phyloP scores from a whole-genome alignment of 2,888 invertebrate genomes.

The Agriopis leucophaearia region DNA sequence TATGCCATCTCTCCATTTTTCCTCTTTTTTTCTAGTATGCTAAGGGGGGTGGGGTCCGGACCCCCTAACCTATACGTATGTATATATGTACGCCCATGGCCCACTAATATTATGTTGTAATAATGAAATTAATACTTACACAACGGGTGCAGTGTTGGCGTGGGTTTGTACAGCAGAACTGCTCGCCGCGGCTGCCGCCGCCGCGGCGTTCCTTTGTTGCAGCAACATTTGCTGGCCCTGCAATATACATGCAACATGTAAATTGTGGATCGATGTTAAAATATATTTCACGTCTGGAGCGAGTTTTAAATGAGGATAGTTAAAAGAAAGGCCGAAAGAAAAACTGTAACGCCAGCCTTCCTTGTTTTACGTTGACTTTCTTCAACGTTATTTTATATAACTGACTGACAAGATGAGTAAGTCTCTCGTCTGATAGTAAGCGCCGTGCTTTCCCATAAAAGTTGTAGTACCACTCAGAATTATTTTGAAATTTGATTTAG shows the following conservation, averaged over 20 bases:
- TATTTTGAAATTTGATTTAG: not conserved
- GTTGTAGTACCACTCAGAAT: not conserved
- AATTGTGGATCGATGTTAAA: not conserved
- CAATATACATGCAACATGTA: slow-evolving; percentile 11
- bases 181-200: slow-evolving; percentile 60
- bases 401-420: not conserved
- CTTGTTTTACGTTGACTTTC: slow-evolving; percentile 4
- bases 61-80: too few species aligned
- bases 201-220: slow-evolving; percentile 65
- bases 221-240: slow-evolving; percentile 78
- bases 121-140: slow-evolving; percentile 63
- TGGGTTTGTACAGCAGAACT: slow-evolving; percentile 70
- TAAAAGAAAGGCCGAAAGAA: slow-evolving; percentile 14
- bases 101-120: not conserved
- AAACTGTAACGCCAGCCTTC: slow-evolving; percentile 20
- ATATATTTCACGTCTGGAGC: slow-evolving; percentile 12
- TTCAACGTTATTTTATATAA: not conserved
- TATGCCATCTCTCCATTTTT: too few species aligned
- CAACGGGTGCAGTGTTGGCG: slow-evolving; percentile 71
- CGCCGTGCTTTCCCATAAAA: not conserved
- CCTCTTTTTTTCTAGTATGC: too few species aligned
- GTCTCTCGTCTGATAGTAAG: not conserved
- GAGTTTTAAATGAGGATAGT: not conserved
- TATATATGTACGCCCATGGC: too few species aligned
- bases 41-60: too few species aligned